Percentiles rank a stretch among this genome's conserved stretches.
These are phyloP conservation scores for Pterostichus madidus DNA, from an alignment of 2,888 invertebrate genomes.

Conservation along the genomic window DNA sequence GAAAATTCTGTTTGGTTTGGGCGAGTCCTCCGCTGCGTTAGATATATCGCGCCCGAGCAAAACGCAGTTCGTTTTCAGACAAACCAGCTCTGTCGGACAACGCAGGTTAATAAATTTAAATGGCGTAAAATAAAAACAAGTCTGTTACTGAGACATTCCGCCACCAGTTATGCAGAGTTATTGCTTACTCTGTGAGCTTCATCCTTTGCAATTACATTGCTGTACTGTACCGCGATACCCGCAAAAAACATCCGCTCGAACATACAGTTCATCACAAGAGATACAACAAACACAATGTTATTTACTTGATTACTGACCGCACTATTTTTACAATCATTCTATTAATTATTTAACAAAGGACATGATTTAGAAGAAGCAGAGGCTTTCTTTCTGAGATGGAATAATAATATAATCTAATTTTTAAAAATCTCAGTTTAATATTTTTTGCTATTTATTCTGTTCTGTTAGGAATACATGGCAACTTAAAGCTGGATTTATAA, in stretches of 20 bases:
- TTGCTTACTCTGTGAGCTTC: conserved; percentile 55
- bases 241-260: conserved; percentile 26
- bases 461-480: too few relatives aligned
- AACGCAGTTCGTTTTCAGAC: conserved; percentile 48
- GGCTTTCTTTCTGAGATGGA: too few relatives aligned
- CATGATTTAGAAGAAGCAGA: too few relatives aligned
- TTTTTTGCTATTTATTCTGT: too few relatives aligned
- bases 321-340: background rate
- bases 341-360: background rate
- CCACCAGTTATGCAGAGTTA: conserved; percentile 62
- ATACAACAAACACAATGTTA: conserved; percentile 20
- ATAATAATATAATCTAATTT: too few relatives aligned
- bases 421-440: too few relatives aligned
- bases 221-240: conserved; percentile 28
- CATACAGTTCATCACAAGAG: conserved; percentile 29
- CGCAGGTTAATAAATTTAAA: conserved; percentile 60
- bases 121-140: conserved; percentile 59
- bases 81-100: conserved; percentile 58
- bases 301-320: conserved; percentile 35
- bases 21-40: conserved; percentile 12
- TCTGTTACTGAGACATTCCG: conserved; percentile 58
- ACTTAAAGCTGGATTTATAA: too few relatives aligned
- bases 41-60: conserved; percentile 3
- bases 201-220: conserved; percentile 51
- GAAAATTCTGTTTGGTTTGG: conserved; percentile 7